Conservation (phyloP, 2,888 invertebrate species). For the Leptinotarsa juncta region DNA sequence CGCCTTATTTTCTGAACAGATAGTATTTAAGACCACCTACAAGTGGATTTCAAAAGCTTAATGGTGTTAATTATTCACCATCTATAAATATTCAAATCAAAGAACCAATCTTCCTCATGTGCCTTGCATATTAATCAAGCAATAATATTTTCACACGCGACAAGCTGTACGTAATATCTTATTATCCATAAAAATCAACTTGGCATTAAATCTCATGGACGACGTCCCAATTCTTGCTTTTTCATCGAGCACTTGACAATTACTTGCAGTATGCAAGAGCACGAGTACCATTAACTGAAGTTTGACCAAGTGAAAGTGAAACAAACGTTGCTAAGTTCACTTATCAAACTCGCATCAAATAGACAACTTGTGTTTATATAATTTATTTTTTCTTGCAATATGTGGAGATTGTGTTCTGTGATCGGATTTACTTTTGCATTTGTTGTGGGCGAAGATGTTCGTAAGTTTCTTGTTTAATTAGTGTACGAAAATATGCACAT, state of each 20-base stretch:
- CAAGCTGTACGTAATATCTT: slow-evolving; percentile 2
- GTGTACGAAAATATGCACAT: not conserved
- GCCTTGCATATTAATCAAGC: not conserved
- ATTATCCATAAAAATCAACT: slow-evolving; percentile 14
- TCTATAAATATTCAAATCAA: not conserved
- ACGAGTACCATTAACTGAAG: slow-evolving; percentile 28
- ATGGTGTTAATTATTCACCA: not conserved
- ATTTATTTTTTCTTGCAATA: slow-evolving; percentile 12
- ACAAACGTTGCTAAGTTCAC: slow-evolving; percentile 45
- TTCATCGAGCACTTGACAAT: slow-evolving; percentile 30
- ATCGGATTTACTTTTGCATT: slow-evolving; percentile 26
- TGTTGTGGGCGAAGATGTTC: slow-evolving; percentile 32
- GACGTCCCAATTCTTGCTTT: slow-evolving; percentile 32
- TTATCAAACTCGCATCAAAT: slow-evolving; percentile 54
- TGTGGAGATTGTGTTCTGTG: slow-evolving; percentile 34
- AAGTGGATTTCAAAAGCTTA: not conserved
- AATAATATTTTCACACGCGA: not conserved
- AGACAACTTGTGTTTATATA: slow-evolving; percentile 38
- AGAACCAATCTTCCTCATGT: not conserved
- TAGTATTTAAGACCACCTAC: too few species aligned
- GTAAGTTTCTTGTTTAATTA: slow-evolving; percentile 21
- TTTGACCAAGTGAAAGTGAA: slow-evolving; percentile 39
- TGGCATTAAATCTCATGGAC: slow-evolving; percentile 30
- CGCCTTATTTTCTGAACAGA: too few species aligned
- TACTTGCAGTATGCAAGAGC: slow-evolving; percentile 30